A percentile compares a stretch with the other conserved stretches of the same genome.
Evolutionary conservation across 2,113 vertebrate genomes (phyloP).

Genomic region (Bambusicola thoracicus): DNA sequence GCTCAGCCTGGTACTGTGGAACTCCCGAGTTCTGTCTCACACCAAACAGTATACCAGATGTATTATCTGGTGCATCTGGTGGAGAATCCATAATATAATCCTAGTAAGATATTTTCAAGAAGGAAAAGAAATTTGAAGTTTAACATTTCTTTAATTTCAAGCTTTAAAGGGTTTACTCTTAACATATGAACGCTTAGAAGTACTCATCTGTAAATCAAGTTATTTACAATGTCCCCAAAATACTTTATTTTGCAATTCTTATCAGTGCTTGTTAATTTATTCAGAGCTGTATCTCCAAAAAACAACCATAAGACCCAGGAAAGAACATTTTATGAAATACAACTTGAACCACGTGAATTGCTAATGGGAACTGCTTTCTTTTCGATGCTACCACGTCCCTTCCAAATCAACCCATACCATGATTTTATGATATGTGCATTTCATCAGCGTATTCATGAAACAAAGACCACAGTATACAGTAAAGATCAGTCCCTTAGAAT

Average conservation of each 20-base stretch:
- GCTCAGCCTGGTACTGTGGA: conserved; percentile 82
- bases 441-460: not conserved
- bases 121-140: conserved; percentile 44
- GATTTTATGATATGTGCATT: not conserved
- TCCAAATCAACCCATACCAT: too few relatives aligned
- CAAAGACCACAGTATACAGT: not conserved
- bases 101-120: conserved; percentile 79
- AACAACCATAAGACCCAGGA: not conserved
- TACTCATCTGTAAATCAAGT: conserved; percentile 11
- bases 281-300: not conserved
- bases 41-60: conserved; percentile 83
- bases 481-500: not conserved
- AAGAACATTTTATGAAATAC: not conserved
- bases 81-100: conserved; percentile 86
- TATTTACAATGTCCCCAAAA: not conserved
- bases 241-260: not conserved
- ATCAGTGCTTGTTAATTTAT: not conserved
- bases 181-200: conserved; percentile 6
- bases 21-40: conserved; percentile 81
- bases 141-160: conserved; percentile 43
- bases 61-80: conserved; percentile 80
- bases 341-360: not conserved
- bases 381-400: too few relatives aligned
- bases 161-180: conserved; percentile 39
- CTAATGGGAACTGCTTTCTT: not conserved